phyloP scores from a whole-genome alignment of 2,888 invertebrate genomes.

The Ormia ochracea region DNA sequence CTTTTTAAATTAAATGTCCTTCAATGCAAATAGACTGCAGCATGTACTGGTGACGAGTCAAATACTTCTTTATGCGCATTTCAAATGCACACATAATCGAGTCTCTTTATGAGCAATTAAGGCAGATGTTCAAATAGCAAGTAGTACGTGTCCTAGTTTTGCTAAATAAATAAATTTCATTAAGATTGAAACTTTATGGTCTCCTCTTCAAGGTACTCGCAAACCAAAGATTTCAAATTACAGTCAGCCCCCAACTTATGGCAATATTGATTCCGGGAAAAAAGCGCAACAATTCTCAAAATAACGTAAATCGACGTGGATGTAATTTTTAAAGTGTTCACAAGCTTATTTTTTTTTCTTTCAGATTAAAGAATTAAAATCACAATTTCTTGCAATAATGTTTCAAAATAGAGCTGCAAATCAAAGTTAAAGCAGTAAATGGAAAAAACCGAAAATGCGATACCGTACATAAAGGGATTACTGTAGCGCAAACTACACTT shows the following conservation, averaged over 20 bases:
- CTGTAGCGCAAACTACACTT: no score
- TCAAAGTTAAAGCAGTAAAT: no score
- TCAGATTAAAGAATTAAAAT: no score
- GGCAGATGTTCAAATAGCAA: slow-evolving; percentile 38
- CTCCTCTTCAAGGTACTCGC: background rate
- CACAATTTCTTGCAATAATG: no score
- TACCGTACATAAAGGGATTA: no score
- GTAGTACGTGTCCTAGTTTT: slow-evolving; percentile 33
- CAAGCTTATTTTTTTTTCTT: no score
- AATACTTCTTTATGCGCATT: slow-evolving; percentile 15
- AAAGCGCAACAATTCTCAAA: no score
- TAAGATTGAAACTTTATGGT: slow-evolving; percentile 13
- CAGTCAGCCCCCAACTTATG: background rate
- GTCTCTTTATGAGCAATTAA: slow-evolving; percentile 38
- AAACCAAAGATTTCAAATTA: background rate
- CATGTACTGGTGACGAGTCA: background rate
- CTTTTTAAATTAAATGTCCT: slow-evolving; percentile 7
- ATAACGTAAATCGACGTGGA: no score
- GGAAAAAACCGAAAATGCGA: no score
- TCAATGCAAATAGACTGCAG: background rate
- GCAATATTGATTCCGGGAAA: no score
- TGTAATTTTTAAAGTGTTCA: no score
- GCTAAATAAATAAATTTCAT: slow-evolving; percentile 31
- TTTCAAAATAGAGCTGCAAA: no score
- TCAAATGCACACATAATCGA: background rate